These are phyloP conservation scores for Troides helena DNA, from an alignment of 2,888 invertebrate genomes.

Conservation along the genomic window DNA sequence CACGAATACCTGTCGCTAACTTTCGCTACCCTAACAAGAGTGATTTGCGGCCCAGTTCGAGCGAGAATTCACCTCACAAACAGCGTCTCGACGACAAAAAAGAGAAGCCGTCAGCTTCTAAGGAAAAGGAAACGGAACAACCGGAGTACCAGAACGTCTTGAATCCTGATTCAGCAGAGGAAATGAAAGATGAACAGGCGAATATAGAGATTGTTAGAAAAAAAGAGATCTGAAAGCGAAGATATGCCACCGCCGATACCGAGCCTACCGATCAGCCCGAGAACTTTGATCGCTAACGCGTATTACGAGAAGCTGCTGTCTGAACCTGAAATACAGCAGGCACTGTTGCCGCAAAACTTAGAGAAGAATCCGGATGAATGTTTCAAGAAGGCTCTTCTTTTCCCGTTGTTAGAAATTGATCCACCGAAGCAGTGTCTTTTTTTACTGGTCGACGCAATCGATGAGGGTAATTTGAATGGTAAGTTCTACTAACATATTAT, in stretches of 20 bases:
- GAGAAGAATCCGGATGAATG: conserved; percentile 95
- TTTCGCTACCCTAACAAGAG: conserved; percentile 72
- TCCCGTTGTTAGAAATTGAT: conserved; percentile 91
- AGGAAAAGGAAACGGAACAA: conserved; percentile 47
- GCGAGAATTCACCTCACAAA: conserved; percentile 64
- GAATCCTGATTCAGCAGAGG: conserved; percentile 39
- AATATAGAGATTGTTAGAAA: conserved; percentile 47
- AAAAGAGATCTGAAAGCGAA: conserved; percentile 46
- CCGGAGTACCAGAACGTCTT: conserved; percentile 71
- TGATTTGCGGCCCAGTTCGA: conserved; percentile 52
- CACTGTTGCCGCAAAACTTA: conserved; percentile 88
- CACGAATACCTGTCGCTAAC: conserved; percentile 70
- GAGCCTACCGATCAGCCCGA: conserved; percentile 70
- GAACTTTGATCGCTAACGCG: conserved; percentile 83
- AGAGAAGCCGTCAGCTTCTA: conserved; percentile 35
- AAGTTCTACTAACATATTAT: conserved; percentile 30
- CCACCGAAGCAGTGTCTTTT: conserved; percentile 92
- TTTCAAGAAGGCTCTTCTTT: conserved; percentile 91
- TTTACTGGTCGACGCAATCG: conserved; percentile 94
- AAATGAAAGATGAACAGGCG: conserved; percentile 30
- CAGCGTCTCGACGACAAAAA: conserved; percentile 33
- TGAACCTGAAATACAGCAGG: conserved; percentile 90
- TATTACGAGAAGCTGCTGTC: conserved; percentile 87
- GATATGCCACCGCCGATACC: conserved; percentile 74
- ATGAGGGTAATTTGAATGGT: conserved; percentile 80